phyloP scores from a whole-genome alignment of 2,113 vertebrate genomes.

The Suncus etruscus region DNA sequence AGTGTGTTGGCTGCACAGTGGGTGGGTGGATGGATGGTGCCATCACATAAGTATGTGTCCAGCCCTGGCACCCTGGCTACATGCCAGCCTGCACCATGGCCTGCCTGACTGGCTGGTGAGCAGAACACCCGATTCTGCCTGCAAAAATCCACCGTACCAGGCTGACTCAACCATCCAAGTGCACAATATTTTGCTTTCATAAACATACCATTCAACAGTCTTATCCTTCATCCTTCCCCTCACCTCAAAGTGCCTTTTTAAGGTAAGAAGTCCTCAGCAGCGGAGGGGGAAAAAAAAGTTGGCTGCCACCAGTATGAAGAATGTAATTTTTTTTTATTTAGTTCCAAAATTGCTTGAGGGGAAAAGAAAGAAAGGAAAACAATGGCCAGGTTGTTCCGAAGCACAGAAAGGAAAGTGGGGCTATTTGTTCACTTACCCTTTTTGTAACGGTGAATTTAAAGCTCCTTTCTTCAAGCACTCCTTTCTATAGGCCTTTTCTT shows the following conservation, averaged over 20 bases:
- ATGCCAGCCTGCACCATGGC: too few species aligned
- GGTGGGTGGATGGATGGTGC: too few species aligned
- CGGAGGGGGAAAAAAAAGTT: not conserved
- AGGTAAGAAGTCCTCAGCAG: slow-evolving; percentile 7
- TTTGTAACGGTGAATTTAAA: not conserved
- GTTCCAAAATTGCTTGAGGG: slow-evolving; percentile 45
- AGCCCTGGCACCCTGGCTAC: fast-evolving
- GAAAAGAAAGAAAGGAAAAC: not conserved
- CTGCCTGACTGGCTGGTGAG: too few species aligned
- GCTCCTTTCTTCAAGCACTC: not conserved
- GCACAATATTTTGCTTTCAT: not conserved
- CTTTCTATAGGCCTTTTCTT: too few species aligned
- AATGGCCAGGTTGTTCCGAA: not conserved
- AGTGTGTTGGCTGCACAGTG: not conserved
- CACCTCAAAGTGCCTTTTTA: slow-evolving; percentile 33
- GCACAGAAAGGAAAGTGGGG: not conserved
- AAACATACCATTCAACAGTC: not conserved
- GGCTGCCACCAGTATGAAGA: not conserved
- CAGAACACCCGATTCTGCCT: fast-evolving
- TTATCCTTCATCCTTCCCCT: not conserved
- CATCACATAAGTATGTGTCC: not conserved
- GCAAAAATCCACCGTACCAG: not conserved
- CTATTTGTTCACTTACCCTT: not conserved
- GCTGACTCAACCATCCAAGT: too few species aligned
- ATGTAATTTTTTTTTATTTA: slow-evolving; percentile 32